Evolutionary conservation across 1,140 invertebrate genomes (phyloP).

Genomic region (Zophobas morio): DNA sequence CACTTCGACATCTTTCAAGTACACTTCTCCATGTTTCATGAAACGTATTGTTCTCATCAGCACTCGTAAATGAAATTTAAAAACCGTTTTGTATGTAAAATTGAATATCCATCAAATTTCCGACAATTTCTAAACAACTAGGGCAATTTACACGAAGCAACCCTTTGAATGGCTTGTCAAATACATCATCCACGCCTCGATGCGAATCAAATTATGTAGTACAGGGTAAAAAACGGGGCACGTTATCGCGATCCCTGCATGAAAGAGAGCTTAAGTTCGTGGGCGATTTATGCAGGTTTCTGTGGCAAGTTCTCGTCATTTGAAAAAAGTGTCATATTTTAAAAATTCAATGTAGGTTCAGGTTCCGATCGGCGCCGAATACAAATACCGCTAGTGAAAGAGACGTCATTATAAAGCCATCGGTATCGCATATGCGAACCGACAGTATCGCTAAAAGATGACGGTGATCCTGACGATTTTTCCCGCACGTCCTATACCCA

Average conservation of each 20-base stretch:
- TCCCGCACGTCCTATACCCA: constrained; percentile 24
- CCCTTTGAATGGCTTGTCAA: constrained; percentile 39
- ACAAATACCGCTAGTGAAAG: constrained; percentile 42
- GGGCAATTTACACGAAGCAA: constrained; percentile 39
- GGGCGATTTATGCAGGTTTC: constrained; percentile 24
- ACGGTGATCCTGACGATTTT: constrained; percentile 17
- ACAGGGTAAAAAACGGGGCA: constrained; percentile 24
- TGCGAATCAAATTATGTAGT: constrained; percentile 40
- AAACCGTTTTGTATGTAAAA: constrained; percentile 41
- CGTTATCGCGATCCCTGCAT: constrained; percentile 30
- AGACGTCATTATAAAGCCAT: constrained; percentile 48
- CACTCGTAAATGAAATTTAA: constrained; percentile 28
- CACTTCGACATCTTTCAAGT: too few species aligned
- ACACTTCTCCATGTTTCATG: background rate
- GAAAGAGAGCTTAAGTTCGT: constrained; percentile 28
- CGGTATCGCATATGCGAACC: constrained; percentile 44
- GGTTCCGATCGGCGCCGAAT: constrained; percentile 35
- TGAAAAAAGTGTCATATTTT: constrained; percentile 43
- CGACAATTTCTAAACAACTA: constrained; percentile 40
- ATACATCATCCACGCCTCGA: constrained; percentile 42
- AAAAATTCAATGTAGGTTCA: constrained; percentile 44
- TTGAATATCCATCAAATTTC: constrained; percentile 41
- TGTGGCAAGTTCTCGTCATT: constrained; percentile 29
- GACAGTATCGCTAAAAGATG: constrained; percentile 33
- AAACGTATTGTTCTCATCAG: constrained; percentile 8